Evolutionary conservation across 2,888 invertebrate genomes (phyloP).

Genomic region (Eilema depressum): DNA sequence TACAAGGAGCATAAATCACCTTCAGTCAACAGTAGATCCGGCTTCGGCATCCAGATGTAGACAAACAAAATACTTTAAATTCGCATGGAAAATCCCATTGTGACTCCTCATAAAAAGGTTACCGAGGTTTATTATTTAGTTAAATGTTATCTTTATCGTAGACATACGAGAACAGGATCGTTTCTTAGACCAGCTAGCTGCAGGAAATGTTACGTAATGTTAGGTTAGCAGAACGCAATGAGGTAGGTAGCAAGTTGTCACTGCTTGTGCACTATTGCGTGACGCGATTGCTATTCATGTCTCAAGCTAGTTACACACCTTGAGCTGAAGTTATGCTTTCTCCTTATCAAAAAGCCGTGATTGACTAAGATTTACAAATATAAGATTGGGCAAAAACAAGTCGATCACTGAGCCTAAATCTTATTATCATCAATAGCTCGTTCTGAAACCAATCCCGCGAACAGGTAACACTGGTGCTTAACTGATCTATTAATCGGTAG

Average conservation of each 20-base stretch:
- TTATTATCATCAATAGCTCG: neutral
- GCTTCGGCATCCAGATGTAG: too few species aligned
- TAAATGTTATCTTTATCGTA: neutral
- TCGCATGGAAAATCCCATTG: neutral
- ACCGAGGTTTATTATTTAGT: neutral
- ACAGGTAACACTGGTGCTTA: too few species aligned
- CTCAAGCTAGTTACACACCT: slow-evolving; percentile 48
- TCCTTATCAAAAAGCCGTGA: slow-evolving; percentile 40
- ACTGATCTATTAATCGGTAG: neutral
- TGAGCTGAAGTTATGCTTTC: slow-evolving; percentile 42
- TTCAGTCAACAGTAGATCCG: neutral
- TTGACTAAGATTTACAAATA: slow-evolving; percentile 19
- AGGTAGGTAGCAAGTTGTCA: slow-evolving; percentile 36
- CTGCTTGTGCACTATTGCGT: slow-evolving; percentile 49
- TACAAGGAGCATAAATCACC: neutral
- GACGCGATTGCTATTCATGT: slow-evolving; percentile 52
- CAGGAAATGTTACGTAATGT: slow-evolving; percentile 37
- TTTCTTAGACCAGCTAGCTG: neutral
- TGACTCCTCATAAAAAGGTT: neutral
- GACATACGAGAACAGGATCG: neutral
- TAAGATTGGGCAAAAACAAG: neutral
- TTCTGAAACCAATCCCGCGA: too few species aligned
- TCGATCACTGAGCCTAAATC: neutral
- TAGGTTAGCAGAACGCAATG: slow-evolving; percentile 40
- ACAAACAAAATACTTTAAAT: neutral